Conservation (phyloP, 92 coral and sea anemone genomes). For the Pocillopora meandrina region DNA sequence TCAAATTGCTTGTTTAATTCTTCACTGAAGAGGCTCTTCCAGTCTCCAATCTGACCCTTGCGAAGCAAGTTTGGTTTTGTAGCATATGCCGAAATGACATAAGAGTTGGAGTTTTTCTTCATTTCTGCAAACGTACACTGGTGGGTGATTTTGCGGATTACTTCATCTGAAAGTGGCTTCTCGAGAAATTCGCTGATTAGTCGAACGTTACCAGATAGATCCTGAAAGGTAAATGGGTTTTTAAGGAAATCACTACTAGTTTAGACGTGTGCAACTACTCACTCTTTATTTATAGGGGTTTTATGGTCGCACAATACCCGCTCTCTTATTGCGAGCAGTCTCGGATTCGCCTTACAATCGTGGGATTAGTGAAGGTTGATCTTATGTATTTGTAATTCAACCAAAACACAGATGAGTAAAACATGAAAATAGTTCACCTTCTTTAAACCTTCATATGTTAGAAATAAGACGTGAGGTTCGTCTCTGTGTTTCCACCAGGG, state of each 20-base stretch:
- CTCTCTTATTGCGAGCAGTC: too few species aligned
- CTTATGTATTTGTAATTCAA: too few species aligned
- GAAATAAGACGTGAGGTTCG: slow-evolving; percentile 43
- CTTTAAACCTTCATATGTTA: slow-evolving; percentile 43
- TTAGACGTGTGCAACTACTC: too few species aligned
- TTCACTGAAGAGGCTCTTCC: slow-evolving; percentile 35
- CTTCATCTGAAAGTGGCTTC: slow-evolving; percentile 20
- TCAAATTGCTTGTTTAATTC: slow-evolving; percentile 42
- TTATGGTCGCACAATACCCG: too few species aligned
- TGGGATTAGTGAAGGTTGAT: too few species aligned
- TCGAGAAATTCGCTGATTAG: slow-evolving; percentile 38
- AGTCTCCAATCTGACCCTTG: slow-evolving; percentile 47
- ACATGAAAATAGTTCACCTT: slow-evolving; percentile 3
- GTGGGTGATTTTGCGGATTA: slow-evolving; percentile 25
- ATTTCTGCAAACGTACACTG: slow-evolving; percentile 52
- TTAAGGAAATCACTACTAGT: too few species aligned
- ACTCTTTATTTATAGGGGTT: too few species aligned
- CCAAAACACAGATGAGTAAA: neutral
- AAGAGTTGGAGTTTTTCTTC: slow-evolving; percentile 27
- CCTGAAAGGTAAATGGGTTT: slow-evolving; percentile 4
- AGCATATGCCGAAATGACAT: neutral
- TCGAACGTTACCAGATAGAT: slow-evolving; percentile 18
- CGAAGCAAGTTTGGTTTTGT: slow-evolving; percentile 35
- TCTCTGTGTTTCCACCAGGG: slow-evolving; percentile 55
- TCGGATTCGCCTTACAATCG: too few species aligned